A percentile compares a stretch with the other conserved stretches of the same genome.
phyloP scores from a whole-genome alignment of 2,113 vertebrate genomes.

The Pardalotus punctatus region DNA sequence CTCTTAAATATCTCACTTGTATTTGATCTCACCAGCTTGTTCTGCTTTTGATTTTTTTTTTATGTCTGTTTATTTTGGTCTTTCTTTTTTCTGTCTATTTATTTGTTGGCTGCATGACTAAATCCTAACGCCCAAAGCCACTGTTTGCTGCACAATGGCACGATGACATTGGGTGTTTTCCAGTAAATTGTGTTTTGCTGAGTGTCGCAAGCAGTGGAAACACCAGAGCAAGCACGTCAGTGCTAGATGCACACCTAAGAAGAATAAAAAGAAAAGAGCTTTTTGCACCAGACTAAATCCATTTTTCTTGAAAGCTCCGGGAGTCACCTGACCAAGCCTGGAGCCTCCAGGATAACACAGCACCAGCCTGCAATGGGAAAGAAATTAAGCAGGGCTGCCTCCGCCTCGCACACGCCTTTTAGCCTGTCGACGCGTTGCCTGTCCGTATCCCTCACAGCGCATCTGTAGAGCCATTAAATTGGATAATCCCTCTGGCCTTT shows the following conservation, averaged over 20 bases:
- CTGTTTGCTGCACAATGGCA: conserved; percentile 40
- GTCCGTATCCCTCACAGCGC: conserved; percentile 77
- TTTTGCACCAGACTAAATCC: conserved; percentile 64
- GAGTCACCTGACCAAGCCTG: conserved; percentile 57
- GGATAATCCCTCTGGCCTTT: conserved; percentile 87
- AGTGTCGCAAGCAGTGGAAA: neutral
- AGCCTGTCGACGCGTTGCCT: conserved; percentile 57
- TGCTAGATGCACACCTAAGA: conserved; percentile 30
- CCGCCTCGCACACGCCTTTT: conserved; percentile 21
- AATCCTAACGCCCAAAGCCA: conserved; percentile 8
- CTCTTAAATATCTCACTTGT: neutral
- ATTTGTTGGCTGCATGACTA: neutral
- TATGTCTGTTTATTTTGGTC: neutral
- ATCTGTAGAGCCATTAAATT: conserved; percentile 85
- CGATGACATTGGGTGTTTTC: conserved; percentile 41
- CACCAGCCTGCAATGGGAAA: conserved; percentile 37
- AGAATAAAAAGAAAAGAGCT: conserved; percentile 65
- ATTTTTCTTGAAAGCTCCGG: conserved; percentile 51
- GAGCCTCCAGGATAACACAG: conserved; percentile 56
- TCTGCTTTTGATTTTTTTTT: neutral
- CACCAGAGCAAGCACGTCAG: neutral
- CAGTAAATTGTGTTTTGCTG: conserved; percentile 12
- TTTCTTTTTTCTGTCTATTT: neutral
- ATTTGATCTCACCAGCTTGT: conserved; percentile 4
- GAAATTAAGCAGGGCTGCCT: conserved; percentile 49